A percentile compares a stretch with the other conserved stretches of the same genome.
Conservation (phyloP, 2,113 vertebrate species). For the Butorides virescens region DNA sequence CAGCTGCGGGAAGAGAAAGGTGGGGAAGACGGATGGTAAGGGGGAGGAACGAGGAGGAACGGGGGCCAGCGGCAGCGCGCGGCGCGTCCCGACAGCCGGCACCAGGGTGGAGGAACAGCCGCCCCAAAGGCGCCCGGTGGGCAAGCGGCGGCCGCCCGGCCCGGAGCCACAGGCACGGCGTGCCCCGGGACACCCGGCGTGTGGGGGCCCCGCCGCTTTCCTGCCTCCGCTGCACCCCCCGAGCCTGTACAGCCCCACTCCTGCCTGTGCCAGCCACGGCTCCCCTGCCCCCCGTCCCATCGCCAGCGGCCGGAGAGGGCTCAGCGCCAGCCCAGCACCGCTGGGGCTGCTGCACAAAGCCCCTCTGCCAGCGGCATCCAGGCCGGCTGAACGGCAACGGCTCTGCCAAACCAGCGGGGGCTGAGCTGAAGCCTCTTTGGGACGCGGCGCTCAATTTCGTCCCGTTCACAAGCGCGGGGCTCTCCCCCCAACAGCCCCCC, state of each 20-base stretch:
- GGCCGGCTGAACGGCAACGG: background rate
- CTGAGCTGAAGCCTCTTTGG: background rate
- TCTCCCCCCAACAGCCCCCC: background rate
- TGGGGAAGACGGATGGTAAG: background rate
- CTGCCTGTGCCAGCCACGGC: background rate
- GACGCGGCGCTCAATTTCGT: rapidly evolving
- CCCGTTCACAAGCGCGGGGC: rapidly evolving
- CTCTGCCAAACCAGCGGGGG: background rate
- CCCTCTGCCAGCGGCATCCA: background rate
- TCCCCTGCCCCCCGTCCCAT: rapidly evolving
- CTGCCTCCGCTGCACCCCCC: background rate
- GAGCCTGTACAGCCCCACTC: background rate
- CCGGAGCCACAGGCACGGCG: rapidly evolving
- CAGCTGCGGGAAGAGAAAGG: conserved; percentile 72
- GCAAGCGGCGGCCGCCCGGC: background rate
- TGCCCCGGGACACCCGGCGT: rapidly evolving
- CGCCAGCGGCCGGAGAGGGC: rapidly evolving
- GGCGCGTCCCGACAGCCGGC: rapidly evolving
- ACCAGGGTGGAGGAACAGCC: background rate
- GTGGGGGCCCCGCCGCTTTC: background rate
- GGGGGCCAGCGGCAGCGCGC: rapidly evolving
- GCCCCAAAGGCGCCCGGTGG: rapidly evolving
- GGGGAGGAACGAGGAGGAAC: background rate
- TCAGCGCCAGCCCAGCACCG: background rate
- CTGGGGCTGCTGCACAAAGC: background rate